Conservation (phyloP, 2,888 invertebrate genomes). For the Protodeltote pygarga region DNA sequence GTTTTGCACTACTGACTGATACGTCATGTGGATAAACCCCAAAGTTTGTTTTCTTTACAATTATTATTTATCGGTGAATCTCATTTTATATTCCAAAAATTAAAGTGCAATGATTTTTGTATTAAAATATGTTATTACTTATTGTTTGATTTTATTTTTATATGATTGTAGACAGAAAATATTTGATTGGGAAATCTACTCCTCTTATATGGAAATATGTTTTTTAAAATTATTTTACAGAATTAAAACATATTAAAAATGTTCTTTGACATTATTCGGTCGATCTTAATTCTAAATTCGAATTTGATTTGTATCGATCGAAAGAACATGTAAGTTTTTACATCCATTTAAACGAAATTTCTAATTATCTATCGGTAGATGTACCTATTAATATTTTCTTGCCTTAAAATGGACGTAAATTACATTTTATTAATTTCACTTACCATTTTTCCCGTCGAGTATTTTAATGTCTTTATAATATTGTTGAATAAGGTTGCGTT, state of each 20-base stretch:
- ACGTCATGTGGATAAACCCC: constrained; percentile 24
- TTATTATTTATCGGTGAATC: constrained; percentile 43
- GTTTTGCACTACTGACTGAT: constrained; percentile 19
- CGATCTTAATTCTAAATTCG: too few relatives aligned
- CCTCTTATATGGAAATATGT: too few relatives aligned
- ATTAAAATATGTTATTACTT: constrained; percentile 3
- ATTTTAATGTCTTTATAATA: constrained; percentile 3
- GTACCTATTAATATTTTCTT: not conserved
- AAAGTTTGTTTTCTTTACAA: constrained; percentile 17
- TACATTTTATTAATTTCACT: not conserved
- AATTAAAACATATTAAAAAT: too few relatives aligned
- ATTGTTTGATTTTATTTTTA: constrained; percentile 21
- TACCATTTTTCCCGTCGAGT: constrained; percentile 3
- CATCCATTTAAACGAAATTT: not conserved
- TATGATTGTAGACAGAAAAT: constrained; percentile 9
- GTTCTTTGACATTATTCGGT: too few relatives aligned
- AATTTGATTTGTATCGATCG: too few relatives aligned
- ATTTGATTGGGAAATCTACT: constrained; percentile 10
- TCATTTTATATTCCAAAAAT: constrained; percentile 49
- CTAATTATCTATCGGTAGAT: not conserved
- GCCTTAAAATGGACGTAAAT: not conserved
- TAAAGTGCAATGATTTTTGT: constrained; percentile 37
- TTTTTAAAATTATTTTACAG: too few relatives aligned
- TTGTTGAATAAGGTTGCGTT: constrained; percentile 13
- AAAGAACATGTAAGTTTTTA: too few relatives aligned